Base-by-base conservation (phyloP, 2,797 vertebrate species). In the Tadarida brasiliensis region DNA sequence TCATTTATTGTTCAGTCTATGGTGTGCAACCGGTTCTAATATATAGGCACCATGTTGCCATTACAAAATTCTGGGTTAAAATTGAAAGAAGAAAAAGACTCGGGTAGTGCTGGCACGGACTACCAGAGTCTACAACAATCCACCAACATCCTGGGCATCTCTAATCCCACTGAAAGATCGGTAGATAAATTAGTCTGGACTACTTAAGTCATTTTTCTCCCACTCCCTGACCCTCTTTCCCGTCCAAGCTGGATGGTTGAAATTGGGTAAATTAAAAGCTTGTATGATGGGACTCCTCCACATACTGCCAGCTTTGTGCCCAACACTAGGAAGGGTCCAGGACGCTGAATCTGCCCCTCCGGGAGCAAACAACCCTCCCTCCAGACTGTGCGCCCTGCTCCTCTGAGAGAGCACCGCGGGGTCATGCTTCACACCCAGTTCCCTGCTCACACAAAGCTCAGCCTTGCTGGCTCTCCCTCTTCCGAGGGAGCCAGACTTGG, bases 31-130 rank as follows among this genome's bases (percentile, higher is more conserved):
- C 44, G 91, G 26, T 86, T 57, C 56, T 49, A n/a, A 81, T 65
- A 70, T 1, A 57, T 24, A 16, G 3, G 33, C 47, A 57, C 15
- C 73, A 73, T 10, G 85, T 14, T 78, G 24, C 65, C 87, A 83
- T 56, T 80, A 77, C 11, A 78, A 65, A 83, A 47, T 87, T 26
- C 12, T 63, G 33, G 80, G 51, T 91, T 89, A 68, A 95, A 85
- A 93, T 30, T 74, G 44, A 86, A 44, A 73, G n/a, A 54, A 63
- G 44, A 87, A 59, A 78, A 88, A 14, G 56, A 56, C 14, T 71
- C 74, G 80, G 59, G 11, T 44, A 73, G 56, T n/a, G 4, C 7
- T 39, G 30, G 65, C 39, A 33, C 4, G 16, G 24, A 30, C 5
- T 47, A 77, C 11, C 15, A 67, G 71, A 56, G 80, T 33, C 20